Evolutionary conservation across 2,888 invertebrate species (phyloP).

Genomic region (Lasioglossum figueresi): DNA sequence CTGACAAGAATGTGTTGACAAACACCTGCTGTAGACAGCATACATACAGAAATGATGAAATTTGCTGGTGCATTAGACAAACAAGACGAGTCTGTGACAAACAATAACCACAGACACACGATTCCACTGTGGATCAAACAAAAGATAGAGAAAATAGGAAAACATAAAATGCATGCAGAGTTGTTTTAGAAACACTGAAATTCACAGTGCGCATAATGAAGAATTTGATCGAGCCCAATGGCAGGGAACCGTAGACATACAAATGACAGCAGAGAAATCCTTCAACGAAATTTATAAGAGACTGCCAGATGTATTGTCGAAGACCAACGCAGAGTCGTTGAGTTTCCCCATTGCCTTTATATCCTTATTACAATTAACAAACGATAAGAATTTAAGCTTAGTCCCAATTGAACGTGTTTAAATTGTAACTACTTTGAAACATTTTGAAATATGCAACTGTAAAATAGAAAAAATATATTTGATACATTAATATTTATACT

Average conservation of each 20-base stretch:
- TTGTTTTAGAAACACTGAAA: slow-evolving; percentile 64
- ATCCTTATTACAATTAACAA: slow-evolving; percentile 92
- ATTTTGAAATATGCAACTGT: not conserved
- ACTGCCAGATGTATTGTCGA: slow-evolving; percentile 86
- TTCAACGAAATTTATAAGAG: slow-evolving; percentile 86
- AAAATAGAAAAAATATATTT: not conserved
- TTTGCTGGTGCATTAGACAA: slow-evolving; percentile 89
- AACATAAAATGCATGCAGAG: slow-evolving; percentile 38
- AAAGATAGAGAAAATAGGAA: slow-evolving; percentile 62
- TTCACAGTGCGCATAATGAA: slow-evolving; percentile 65
- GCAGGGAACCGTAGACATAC: slow-evolving; percentile 80
- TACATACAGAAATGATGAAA: slow-evolving; percentile 92
- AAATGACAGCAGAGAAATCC: slow-evolving; percentile 75
- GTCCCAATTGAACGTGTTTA: slow-evolving; percentile 14
- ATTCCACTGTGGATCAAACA: slow-evolving; percentile 25
- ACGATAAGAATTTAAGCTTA: slow-evolving; percentile 88
- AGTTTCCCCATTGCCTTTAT: slow-evolving; percentile 92
- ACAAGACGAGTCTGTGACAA: slow-evolving; percentile 61
- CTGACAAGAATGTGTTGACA: no score
- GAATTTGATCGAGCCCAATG: slow-evolving; percentile 82
- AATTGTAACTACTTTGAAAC: not conserved
- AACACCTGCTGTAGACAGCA: no score
- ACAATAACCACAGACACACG: slow-evolving; percentile 6
- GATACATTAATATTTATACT: not conserved
- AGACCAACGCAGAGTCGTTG: slow-evolving; percentile 89